Evolutionary conservation across 2,797 vertebrate species (phyloP).

Genomic region (Parotocinclus haroldoi): DNA sequence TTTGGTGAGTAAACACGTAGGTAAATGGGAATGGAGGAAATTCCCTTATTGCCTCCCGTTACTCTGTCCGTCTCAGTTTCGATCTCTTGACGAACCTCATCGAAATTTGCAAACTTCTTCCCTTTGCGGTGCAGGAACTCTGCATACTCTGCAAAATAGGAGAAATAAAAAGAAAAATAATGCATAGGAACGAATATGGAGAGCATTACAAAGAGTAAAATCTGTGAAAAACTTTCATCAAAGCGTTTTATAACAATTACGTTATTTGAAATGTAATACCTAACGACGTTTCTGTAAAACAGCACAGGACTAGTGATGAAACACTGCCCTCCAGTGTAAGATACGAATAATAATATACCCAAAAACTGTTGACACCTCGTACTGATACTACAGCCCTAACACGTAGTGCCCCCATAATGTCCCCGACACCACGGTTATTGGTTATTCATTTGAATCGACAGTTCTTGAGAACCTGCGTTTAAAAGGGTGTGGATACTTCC

Average conservation of each 20-base stretch:
- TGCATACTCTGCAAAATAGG: conserved; percentile 58
- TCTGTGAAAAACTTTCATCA: not conserved
- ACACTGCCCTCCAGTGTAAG: conserved; percentile 50
- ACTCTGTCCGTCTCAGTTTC: conserved; percentile 84
- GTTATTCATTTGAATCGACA: no score
- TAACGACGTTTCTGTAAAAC: not conserved
- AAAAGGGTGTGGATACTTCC: no score
- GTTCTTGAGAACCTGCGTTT: no score
- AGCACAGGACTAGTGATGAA: not conserved
- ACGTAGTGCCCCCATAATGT: no score
- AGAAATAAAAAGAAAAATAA: not conserved
- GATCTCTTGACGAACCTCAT: conserved; percentile 85
- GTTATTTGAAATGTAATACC: no score
- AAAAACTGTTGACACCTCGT: no score
- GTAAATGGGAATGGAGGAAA: conserved; percentile 88
- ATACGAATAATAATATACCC: conserved; percentile 1
- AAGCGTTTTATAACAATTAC: not conserved
- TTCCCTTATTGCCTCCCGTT: conserved; percentile 89
- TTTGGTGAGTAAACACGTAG: conserved; percentile 88
- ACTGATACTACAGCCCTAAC: no score
- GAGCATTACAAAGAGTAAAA: no score
- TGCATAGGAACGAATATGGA: not conserved
- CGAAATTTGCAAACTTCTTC: conserved; percentile 86
- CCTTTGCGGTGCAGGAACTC: conserved; percentile 70
- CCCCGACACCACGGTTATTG: no score